These are phyloP conservation scores for Monopis laevigella DNA, from an alignment of 2,888 invertebrate species.

Conservation along the genomic window DNA sequence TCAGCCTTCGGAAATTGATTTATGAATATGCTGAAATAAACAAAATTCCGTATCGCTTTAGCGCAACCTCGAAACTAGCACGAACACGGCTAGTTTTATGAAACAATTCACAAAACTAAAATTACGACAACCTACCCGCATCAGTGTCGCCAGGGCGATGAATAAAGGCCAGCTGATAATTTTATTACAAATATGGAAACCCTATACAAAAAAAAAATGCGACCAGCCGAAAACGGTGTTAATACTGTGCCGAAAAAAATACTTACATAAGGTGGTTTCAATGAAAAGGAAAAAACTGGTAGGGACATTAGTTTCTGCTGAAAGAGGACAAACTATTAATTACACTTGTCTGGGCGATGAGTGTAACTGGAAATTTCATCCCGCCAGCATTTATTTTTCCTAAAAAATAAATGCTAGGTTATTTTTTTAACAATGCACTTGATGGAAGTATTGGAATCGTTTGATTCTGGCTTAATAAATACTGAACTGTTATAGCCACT, in stretches of 20 bases:
- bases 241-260: constrained; percentile 23
- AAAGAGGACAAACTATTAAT: constrained; percentile 20
- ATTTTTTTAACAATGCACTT: constrained; percentile 23
- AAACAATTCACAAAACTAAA: not conserved
- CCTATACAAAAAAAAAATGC: constrained; percentile 16
- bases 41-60: not conserved
- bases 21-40: not conserved
- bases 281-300: constrained; percentile 22
- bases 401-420: constrained; percentile 20
- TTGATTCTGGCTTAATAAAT: constrained; percentile 25
- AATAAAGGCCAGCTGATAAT: constrained; percentile 19
- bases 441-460: constrained; percentile 21
- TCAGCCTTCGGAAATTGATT: not conserved
- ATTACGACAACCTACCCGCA: constrained; percentile 2
- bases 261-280: constrained; percentile 21
- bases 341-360: constrained; percentile 22
- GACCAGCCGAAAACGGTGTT: constrained; percentile 20
- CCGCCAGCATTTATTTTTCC: constrained; percentile 25
- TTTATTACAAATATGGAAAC: constrained; percentile 20
- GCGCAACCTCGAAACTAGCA: not conserved
- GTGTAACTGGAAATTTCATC: constrained; percentile 23
- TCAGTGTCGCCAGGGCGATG: constrained; percentile 15
- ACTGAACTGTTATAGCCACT: constrained; percentile 23
- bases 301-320: constrained; percentile 20
- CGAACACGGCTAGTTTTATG: not conserved